Conservation (phyloP, 37 sponge, comb jelly and placozoan genomes). For the Amphimedon queenslandica region DNA sequence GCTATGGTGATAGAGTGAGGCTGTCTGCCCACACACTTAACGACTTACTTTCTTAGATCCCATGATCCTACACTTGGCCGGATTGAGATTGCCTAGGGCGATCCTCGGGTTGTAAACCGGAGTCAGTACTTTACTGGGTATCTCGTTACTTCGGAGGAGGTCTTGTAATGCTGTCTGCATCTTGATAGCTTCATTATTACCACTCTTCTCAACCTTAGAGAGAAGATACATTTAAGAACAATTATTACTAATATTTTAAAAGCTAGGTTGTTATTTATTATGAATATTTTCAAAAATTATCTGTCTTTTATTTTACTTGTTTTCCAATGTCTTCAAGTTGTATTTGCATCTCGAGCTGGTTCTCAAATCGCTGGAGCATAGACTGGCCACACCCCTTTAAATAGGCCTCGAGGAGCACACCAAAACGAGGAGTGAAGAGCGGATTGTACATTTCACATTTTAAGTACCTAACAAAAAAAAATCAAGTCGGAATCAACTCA, state of each 20-base stretch:
- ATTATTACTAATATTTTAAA: neutral
- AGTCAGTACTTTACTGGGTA: conserved; percentile 6
- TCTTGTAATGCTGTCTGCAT: conserved; percentile 35
- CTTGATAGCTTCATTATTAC: conserved; percentile 30
- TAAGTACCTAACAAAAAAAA: conserved; percentile 24
- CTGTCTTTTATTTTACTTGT: conserved; percentile 11
- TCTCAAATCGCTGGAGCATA: conserved; percentile 21
- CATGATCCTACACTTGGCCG: conserved; percentile 32
- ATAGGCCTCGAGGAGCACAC: conserved; percentile 51
- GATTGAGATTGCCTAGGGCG: conserved; percentile 5
- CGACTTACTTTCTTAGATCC: conserved; percentile 22
- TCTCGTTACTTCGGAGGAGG: neutral
- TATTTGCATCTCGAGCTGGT: conserved; percentile 25
- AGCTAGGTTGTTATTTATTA: neutral
- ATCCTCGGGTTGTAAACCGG: conserved; percentile 60
- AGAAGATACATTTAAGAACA: neutral
- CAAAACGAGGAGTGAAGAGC: conserved; percentile 37
- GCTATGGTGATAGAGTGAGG: conserved; percentile 8
- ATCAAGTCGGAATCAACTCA: too few relatives aligned
- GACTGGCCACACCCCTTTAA: conserved; percentile 51
- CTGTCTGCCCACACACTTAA: neutral
- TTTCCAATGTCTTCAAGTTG: conserved; percentile 36
- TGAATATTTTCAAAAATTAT: neutral
- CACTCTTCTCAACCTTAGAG: conserved; percentile 27
- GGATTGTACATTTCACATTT: conserved; percentile 51